Base-by-base conservation (phyloP, 2,888 invertebrate genomes). In the Drosophila sordidapex region DNA sequence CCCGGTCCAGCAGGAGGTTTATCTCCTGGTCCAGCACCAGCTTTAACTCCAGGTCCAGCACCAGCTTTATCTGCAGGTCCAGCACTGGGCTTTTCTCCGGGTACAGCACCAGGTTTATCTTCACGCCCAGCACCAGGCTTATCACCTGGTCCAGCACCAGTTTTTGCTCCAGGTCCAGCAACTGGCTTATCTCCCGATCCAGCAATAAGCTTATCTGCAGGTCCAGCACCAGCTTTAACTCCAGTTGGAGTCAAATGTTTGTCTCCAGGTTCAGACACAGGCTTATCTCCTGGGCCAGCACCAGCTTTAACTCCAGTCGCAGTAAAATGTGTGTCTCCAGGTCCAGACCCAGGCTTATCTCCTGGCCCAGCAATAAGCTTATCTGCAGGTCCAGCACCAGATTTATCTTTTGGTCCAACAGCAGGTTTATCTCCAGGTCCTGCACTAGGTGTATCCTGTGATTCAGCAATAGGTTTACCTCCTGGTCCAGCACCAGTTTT, bases 291-390 rank as follows among this genome's bases (percentile, higher is more conserved):
- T 0, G 53, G 4, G 1, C 21, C 35, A 56, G 33, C 57, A 2
- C 15, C 61, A n/a, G 59, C 29, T 21, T 36, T 40, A 8, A 48
- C 60, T 43, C 10, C 56, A 6, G 62, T 33, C 0, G 33, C 4
- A 11, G 33, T 33, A 33, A 33, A 33, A 33, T 33, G 11, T 33
- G 4, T 33, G 11, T 51, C 60, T 43, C 6, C 56, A 2, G 62
- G n/a, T 15, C 25, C n/a, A 10, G 46, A 54, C 25, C 36, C 54
- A 29, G 54, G 36, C 36, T 59, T n/a, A 18, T 38, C 57, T n/a
- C 36, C 54, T 13, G 25, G 48, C 18, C n/a, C 46, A 18, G 43
- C 36, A 2, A 33, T 33, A 10, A 33, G 33, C 33, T 29, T 66
- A 29, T 36, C 31, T 6, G 35, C 64, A 61, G 54, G 7, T 4